Evolutionary conservation across 2,888 invertebrate genomes (phyloP).

Genomic region (Oscheius sp.): DNA sequence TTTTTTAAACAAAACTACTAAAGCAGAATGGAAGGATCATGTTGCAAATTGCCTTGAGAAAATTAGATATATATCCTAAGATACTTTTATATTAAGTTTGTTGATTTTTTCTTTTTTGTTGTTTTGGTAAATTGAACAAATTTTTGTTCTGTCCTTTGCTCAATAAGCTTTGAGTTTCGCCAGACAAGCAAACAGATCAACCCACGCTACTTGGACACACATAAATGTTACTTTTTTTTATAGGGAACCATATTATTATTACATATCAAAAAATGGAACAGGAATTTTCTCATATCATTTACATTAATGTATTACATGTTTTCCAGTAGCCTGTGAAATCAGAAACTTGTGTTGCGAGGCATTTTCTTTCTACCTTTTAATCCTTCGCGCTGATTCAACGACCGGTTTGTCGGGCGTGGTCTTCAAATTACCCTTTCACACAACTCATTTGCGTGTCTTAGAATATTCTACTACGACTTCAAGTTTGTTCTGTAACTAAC

Average conservation of each 20-base stretch:
- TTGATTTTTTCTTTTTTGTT: conserved; percentile 5
- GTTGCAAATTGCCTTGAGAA: neutral
- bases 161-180: conserved; percentile 1
- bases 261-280: no score
- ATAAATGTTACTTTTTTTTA: no score
- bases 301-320: no score
- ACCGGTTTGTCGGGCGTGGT: conserved; percentile 27
- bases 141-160: neutral
- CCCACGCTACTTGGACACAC: conserved; percentile 8
- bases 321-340: conserved; percentile 19
- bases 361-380: conserved; percentile 6
- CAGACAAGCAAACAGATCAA: conserved; percentile 14
- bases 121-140: conserved; percentile 5
- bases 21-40: conserved; percentile 17
- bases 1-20: conserved; percentile 4
- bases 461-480: no score
- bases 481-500: no score
- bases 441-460: no score
- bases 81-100: neutral
- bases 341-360: neutral
- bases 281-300: no score
- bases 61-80: neutral
- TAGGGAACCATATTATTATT: no score
- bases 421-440: conserved; percentile 7
- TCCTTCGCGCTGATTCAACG: conserved; percentile 23